Conservation (phyloP, 1,140 invertebrate species). For the Apocrypta bakeri region DNA sequence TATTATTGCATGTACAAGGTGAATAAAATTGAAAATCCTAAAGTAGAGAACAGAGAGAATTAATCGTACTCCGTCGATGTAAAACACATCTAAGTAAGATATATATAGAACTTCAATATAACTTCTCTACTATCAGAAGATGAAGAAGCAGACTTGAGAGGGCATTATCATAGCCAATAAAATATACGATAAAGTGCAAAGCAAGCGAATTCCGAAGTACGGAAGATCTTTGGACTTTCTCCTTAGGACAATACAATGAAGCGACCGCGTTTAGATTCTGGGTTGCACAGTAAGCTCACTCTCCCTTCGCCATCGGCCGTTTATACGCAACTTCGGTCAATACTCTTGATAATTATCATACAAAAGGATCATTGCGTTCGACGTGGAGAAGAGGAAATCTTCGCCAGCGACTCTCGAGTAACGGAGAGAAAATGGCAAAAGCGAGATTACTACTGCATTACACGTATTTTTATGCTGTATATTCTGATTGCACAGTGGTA, state of each 20-base stretch:
- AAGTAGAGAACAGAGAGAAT: neutral
- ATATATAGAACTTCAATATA: neutral
- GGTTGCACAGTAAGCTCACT: conserved; percentile 26
- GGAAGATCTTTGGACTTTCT: conserved; percentile 25
- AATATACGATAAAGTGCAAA: conserved; percentile 44
- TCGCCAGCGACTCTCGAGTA: neutral
- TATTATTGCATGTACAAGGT: no score
- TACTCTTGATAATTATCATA: conserved; percentile 67
- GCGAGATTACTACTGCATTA: neutral
- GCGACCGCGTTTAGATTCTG: conserved; percentile 51
- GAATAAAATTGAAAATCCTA: no score
- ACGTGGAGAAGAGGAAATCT: conserved; percentile 29
- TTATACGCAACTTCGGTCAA: conserved; percentile 49
- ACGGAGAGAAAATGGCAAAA: conserved; percentile 43
- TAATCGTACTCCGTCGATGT: neutral
- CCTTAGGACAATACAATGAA: conserved; percentile 6
- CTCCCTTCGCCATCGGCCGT: conserved; percentile 6
- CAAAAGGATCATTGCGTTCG: conserved; percentile 63
- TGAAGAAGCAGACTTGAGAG: neutral
- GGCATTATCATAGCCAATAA: conserved; percentile 26
- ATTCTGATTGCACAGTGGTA: conserved; percentile 45
- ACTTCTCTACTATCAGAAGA: neutral
- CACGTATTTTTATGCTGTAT: neutral
- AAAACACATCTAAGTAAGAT: neutral
- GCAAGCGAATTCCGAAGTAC: conserved; percentile 4